A percentile compares a stretch with the other conserved stretches of the same genome.
Evolutionary conservation across 2,113 vertebrate species (phyloP).

Genomic region (Pyxicephalus adspersus): DNA sequence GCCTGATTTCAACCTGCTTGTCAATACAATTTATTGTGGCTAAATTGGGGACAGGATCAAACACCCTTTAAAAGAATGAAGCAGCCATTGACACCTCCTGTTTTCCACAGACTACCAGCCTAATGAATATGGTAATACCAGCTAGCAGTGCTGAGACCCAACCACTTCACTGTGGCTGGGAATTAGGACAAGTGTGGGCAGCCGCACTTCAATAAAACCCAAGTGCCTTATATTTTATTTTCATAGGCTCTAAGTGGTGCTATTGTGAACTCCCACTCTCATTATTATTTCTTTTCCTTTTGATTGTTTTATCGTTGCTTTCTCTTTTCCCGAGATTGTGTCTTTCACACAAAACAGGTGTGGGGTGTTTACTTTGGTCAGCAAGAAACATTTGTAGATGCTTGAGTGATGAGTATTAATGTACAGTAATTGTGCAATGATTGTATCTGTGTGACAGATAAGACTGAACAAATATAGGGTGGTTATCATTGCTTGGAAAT

Average conservation of each 20-base stretch:
- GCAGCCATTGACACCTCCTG: conserved; percentile 35
- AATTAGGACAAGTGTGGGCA: conserved; percentile 31
- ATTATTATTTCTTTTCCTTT: conserved; percentile 30
- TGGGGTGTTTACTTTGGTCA: conserved; percentile 8
- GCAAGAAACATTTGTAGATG: not conserved
- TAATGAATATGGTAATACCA: conserved; percentile 53
- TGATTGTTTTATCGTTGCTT: conserved; percentile 20
- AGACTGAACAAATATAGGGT: no score
- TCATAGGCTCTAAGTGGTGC: conserved; percentile 16
- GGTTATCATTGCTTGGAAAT: no score
- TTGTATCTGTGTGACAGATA: no score
- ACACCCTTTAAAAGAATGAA: conserved; percentile 41
- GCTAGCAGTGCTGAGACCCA: conserved; percentile 39
- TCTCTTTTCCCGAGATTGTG: not conserved
- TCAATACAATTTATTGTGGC: conserved; percentile 45
- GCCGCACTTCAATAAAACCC: conserved; percentile 30
- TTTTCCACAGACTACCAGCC: conserved; percentile 18
- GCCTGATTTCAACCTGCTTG: conserved; percentile 41
- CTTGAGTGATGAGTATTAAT: conserved; percentile 22
- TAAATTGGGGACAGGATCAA: conserved; percentile 48
- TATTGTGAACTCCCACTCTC: conserved; percentile 22
- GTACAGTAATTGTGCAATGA: not conserved
- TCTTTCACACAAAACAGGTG: conserved; percentile 41
- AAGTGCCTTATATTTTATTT: conserved; percentile 38
- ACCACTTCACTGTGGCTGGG: conserved; percentile 29